Evolutionary conservation across 2,888 invertebrate species (phyloP), one percentile per base, ranked within the genome.

Genomic region (Sminthurides aquaticus): DNA sequence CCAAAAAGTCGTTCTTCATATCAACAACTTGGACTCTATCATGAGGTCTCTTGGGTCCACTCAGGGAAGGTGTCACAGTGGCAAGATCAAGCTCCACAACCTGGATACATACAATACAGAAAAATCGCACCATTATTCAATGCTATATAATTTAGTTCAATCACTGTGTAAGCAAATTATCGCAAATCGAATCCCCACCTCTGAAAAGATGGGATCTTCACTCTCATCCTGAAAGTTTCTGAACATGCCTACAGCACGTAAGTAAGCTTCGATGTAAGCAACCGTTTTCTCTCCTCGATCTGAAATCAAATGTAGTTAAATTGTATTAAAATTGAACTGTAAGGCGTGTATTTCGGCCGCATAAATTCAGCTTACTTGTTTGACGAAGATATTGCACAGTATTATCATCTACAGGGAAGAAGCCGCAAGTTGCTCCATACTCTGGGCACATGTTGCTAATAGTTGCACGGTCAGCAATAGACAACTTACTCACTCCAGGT

Each of bases 391-490:
- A 97, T n/a, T 81, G 80, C 57, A 97, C 81, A 28, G 92, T 90
- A 67, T 81, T 81, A 28, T 83, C 79, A 80, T 97, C 97, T 0
- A 95, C 90, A 0, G 97, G 93, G 81, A 98, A 98, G 80, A 87
- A 94, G 0, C 92, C 96, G 69, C 94, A 89, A 0, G 97, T 98
- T 20, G 97, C 98, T 0, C 98, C 98, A 78, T 97, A 98, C 79
- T 94, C 93, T 0, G 98, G 98, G 77, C 95, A 96, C 98, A 99
- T 98, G 81, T 99, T 99, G 72, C 95, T 91, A 62, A 99, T 93
- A 0, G 98, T 99, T 0, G 98, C 96, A 55, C 98, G 82, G 81
- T 99, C 98, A 0, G 98, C 97, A 68, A 99, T 93, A 63, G 93
- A 93, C 2, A 99, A 80, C 64, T 89, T 88, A 0, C 86, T 79